These are phyloP conservation scores for Pseudomyrmex sp. DNA, from an alignment of 1,140 invertebrate species.

Conservation along the genomic window DNA sequence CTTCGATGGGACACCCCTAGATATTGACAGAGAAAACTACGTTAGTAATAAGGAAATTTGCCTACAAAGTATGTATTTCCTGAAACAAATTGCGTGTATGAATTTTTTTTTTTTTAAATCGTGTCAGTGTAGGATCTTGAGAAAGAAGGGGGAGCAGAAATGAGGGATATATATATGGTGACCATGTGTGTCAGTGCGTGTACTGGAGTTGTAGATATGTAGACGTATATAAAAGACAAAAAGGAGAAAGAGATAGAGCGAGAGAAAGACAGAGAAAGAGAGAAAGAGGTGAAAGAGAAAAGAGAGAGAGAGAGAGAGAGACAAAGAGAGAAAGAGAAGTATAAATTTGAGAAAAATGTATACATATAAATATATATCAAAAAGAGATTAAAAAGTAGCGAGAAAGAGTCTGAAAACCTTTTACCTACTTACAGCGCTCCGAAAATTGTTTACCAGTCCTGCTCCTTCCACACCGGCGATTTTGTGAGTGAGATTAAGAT, in stretches of 20 bases:
- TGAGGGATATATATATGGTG: slow-evolving; percentile 38
- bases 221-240: slow-evolving; percentile 71
- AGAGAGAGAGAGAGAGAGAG: slow-evolving; percentile 71
- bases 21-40: slow-evolving; percentile 78
- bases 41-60: slow-evolving; percentile 65
- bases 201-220: slow-evolving; percentile 68
- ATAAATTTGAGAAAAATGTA: slow-evolving; percentile 76
- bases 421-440: slow-evolving; percentile 73
- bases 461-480: slow-evolving; percentile 54
- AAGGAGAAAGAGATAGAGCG: slow-evolving; percentile 70
- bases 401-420: slow-evolving; percentile 74
- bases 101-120: slow-evolving; percentile 34
- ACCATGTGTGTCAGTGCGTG: slow-evolving; percentile 68
- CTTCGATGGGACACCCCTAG: slow-evolving; percentile 88
- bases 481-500: slow-evolving; percentile 76
- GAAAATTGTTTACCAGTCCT: slow-evolving; percentile 54
- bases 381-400: slow-evolving; percentile 72
- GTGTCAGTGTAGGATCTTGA: slow-evolving; percentile 65
- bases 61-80: slow-evolving; percentile 12
- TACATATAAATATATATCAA: slow-evolving; percentile 74
- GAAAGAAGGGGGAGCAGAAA: slow-evolving; percentile 22
- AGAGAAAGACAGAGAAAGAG: slow-evolving; percentile 70
- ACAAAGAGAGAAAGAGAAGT: slow-evolving; percentile 72
- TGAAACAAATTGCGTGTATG: slow-evolving; percentile 64
- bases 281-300: slow-evolving; percentile 68